phyloP scores from a whole-genome alignment of 2,797 vertebrate species.

The Argya squamiceps region DNA sequence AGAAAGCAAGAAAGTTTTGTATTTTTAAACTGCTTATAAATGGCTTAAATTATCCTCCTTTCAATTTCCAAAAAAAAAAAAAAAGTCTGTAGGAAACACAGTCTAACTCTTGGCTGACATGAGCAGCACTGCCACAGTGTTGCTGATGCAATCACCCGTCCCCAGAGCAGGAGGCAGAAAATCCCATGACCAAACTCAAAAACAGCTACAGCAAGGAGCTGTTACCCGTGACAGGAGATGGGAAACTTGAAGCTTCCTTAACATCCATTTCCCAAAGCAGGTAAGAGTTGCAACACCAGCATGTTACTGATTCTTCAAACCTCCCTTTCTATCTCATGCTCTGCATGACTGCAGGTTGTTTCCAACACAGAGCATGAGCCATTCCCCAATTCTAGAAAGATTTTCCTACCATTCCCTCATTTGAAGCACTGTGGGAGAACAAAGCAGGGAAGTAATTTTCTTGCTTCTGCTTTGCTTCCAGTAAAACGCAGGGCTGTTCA shows the following conservation, averaged over 20 bases:
- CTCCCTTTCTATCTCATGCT: background rate
- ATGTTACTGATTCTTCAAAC: background rate
- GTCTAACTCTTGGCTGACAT: background rate
- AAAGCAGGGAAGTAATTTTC: background rate
- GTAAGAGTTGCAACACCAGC: background rate
- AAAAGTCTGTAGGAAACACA: background rate
- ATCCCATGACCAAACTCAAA: background rate
- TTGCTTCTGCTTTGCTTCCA: background rate
- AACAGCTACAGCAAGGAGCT: background rate
- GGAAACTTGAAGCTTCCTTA: background rate
- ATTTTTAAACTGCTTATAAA: background rate
- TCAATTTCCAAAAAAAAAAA: background rate
- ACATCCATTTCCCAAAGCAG: background rate
- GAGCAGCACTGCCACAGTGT: background rate
- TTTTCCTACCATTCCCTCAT: background rate
- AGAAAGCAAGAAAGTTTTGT: background rate
- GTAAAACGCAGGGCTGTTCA: background rate
- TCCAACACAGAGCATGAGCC: background rate
- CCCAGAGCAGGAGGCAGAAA: background rate
- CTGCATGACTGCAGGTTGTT: background rate
- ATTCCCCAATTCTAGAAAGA: background rate
- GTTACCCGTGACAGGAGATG: background rate
- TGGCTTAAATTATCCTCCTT: background rate
- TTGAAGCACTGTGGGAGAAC: background rate
- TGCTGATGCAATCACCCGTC: background rate